A percentile compares a stretch with the other conserved stretches of the same genome.
Conservation (phyloP, 2,888 invertebrate genomes). For the Brachynemurus nebulosus region DNA sequence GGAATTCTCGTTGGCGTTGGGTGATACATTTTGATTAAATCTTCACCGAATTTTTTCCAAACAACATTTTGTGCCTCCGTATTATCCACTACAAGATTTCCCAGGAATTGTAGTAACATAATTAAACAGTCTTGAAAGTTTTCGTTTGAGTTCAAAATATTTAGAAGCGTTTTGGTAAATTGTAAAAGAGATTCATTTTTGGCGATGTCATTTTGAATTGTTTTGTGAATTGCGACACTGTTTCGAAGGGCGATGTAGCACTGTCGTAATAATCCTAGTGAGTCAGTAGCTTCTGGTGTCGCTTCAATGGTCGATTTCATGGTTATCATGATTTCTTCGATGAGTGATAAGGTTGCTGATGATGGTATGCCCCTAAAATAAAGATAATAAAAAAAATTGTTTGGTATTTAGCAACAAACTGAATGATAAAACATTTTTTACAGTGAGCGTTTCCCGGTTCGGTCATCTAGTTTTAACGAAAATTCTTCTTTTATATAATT, state of each 20-base stretch:
- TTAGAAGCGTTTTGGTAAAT: constrained; percentile 33
- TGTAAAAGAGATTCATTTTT: constrained; percentile 37
- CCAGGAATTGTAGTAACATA: constrained; percentile 40
- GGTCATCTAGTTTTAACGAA: constrained; percentile 35
- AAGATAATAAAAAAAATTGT: constrained; percentile 10
- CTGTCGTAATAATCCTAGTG: constrained; percentile 26
- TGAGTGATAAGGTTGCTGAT: constrained; percentile 36
- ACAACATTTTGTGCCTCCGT: constrained; percentile 38
- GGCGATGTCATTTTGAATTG: constrained; percentile 39
- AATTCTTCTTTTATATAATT: constrained; percentile 39
- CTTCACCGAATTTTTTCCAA: constrained; percentile 39
- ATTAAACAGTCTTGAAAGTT: constrained; percentile 37
- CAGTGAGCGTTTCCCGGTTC: constrained; percentile 37
- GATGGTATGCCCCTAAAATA: constrained; percentile 35
- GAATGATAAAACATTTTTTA: constrained; percentile 22
- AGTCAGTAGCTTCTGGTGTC: constrained; percentile 17
- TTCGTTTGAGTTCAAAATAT: constrained; percentile 34
- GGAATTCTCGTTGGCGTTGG: constrained; percentile 16
- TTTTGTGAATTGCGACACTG: constrained; percentile 37
- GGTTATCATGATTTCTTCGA: constrained; percentile 37
- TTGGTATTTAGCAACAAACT: not conserved
- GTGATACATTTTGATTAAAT: constrained; percentile 24
- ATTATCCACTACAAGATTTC: constrained; percentile 42
- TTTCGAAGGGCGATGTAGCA: constrained; percentile 39
- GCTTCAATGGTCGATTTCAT: constrained; percentile 38